These are phyloP conservation scores for Portunus trituberculatus DNA, from an alignment of 1,140 invertebrate genomes.

Conservation along the genomic window DNA sequence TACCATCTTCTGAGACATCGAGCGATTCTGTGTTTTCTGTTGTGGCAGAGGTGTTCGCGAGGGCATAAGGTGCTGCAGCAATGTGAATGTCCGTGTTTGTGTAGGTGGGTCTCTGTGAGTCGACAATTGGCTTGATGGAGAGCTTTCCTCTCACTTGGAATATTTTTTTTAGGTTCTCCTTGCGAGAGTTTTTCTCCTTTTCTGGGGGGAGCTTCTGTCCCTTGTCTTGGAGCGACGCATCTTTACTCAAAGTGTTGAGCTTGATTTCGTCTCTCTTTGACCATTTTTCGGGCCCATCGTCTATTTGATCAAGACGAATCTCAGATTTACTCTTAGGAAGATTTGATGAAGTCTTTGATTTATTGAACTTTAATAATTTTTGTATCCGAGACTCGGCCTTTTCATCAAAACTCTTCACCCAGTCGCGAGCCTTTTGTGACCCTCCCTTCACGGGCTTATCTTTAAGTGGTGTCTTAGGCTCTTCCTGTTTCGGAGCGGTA, in stretches of 20 bases:
- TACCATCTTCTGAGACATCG: slow-evolving; percentile 58
- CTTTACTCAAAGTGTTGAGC: slow-evolving; percentile 42
- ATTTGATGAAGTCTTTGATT: slow-evolving; percentile 41
- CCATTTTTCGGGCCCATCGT: slow-evolving; percentile 58
- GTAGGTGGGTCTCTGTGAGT: slow-evolving; percentile 56
- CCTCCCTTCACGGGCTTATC: background rate
- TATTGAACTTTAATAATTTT: slow-evolving; percentile 40
- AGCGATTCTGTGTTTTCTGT: slow-evolving; percentile 45
- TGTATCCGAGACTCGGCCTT: slow-evolving; percentile 36
- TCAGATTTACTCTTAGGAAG: slow-evolving; percentile 69
- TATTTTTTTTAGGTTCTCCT: slow-evolving; percentile 62
- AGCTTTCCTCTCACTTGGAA: slow-evolving; percentile 69
- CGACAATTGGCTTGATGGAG: slow-evolving; percentile 63
- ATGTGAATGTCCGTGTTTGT: slow-evolving; percentile 60
- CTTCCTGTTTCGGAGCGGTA: background rate
- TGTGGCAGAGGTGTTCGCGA: slow-evolving; percentile 30
- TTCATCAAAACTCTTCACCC: slow-evolving; percentile 66
- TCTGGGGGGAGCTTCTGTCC: background rate
- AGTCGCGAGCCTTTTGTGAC: slow-evolving; percentile 56
- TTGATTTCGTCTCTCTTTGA: slow-evolving; percentile 52
- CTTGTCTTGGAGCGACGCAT: background rate
- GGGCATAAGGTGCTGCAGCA: slow-evolving; percentile 62
- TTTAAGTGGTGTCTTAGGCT: background rate
- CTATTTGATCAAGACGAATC: slow-evolving; percentile 60
- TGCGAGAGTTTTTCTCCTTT: slow-evolving; percentile 56